phyloP scores from a whole-genome alignment of 2,888 invertebrate genomes.

The Tanypteryx hageni region DNA sequence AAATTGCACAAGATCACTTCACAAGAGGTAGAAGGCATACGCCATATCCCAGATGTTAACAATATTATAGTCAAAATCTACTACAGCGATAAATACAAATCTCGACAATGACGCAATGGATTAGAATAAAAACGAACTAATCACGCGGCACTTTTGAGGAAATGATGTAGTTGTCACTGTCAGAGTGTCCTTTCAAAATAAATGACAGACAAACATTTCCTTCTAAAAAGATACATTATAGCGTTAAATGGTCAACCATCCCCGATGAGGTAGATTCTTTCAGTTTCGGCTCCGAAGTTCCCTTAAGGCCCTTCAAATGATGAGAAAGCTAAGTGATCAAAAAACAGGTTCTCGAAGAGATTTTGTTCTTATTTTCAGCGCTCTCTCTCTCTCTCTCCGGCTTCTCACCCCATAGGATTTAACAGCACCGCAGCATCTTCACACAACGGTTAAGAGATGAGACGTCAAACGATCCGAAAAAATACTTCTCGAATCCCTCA shows the following conservation, averaged over 20 bases:
- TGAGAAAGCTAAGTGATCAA: constrained; percentile 60
- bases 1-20: too few species aligned
- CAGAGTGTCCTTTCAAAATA: not conserved
- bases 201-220: constrained; percentile 32
- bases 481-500: not conserved
- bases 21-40: not conserved
- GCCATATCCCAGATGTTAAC: not conserved
- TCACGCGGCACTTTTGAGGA: not conserved
- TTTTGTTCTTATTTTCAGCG: constrained; percentile 45
- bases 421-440: not conserved
- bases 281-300: constrained; percentile 9
- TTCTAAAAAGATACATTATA: constrained; percentile 46
- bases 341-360: constrained; percentile 39
- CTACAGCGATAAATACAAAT: not conserved
- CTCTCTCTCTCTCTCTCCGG: too few species aligned
- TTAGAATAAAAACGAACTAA: not conserved
- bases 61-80: not conserved
- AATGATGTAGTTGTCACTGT: constrained; percentile 54
- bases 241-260: constrained; percentile 35
- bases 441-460: constrained; percentile 30
- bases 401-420: not conserved
- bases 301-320: constrained; percentile 39
- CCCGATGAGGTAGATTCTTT: constrained; percentile 13
- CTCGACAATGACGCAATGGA: not conserved
- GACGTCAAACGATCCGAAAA: not conserved